Evolutionary conservation across 2,113 vertebrate genomes (phyloP).

Genomic region (Atherinomorus stipes): DNA sequence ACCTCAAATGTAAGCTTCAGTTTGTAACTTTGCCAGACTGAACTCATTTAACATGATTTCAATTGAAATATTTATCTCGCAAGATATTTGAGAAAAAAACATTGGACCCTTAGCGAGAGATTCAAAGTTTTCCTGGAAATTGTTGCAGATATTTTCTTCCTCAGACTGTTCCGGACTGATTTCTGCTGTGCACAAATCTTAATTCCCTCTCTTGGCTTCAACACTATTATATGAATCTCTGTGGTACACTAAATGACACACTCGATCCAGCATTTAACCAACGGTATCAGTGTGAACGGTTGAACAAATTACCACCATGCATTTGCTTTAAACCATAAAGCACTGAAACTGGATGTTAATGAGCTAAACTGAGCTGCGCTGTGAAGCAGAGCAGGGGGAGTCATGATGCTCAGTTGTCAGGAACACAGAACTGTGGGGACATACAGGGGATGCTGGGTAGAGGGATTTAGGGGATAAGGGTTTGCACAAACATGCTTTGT

Average conservation of each 20-base stretch:
- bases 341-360: constrained; percentile 65
- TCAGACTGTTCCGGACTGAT: background rate
- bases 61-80: background rate
- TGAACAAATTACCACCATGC: constrained; percentile 45
- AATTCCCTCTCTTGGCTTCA: constrained; percentile 16
- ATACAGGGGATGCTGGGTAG: constrained; percentile 14
- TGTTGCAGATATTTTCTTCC: background rate
- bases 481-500: constrained; percentile 47
- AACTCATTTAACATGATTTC: background rate
- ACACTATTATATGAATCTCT: constrained; percentile 9
- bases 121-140: background rate
- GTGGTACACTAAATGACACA: constrained; percentile 44
- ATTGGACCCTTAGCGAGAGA: background rate
- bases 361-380: constrained; percentile 49
- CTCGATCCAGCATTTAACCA: constrained; percentile 55
- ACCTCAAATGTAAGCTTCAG: background rate
- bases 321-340: constrained; percentile 55
- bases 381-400: constrained; percentile 37
- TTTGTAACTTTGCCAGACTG: background rate
- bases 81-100: background rate
- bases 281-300: constrained; percentile 26
- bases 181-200: constrained; percentile 9
- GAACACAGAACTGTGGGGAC: constrained; percentile 36
- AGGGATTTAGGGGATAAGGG: constrained; percentile 39
- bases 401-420: constrained; percentile 46